A percentile compares a stretch with the other conserved stretches of the same genome.
Evolutionary conservation across 2,113 vertebrate species (phyloP).

Genomic region (Pontoporia blainvillei): DNA sequence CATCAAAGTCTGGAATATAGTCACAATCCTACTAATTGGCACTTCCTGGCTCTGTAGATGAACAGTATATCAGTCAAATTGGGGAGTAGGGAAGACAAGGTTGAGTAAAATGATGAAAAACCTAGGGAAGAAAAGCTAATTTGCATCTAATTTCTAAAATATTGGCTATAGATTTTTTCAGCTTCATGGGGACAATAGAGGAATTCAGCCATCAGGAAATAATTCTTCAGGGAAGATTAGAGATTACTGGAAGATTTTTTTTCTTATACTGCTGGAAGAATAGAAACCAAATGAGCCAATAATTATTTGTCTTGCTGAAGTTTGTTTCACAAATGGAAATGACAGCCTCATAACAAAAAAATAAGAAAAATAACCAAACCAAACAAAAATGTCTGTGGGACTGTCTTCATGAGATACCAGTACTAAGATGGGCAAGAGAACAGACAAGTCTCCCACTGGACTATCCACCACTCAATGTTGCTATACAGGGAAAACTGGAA

Average conservation of each 20-base stretch:
- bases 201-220: slow-evolving; percentile 16
- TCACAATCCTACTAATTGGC: neutral
- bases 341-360: neutral
- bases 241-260: neutral
- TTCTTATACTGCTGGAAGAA: neutral
- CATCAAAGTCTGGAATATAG: neutral
- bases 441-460: neutral
- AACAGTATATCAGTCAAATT: slow-evolving; percentile 30
- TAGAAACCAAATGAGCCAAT: neutral
- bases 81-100: slow-evolving; percentile 38
- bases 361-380: neutral
- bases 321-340: neutral
- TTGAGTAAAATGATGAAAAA: slow-evolving; percentile 36
- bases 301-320: neutral
- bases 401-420: neutral
- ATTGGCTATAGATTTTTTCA: slow-evolving; percentile 54
- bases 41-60: slow-evolving; percentile 1
- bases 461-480: neutral
- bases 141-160: slow-evolving; percentile 58
- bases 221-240: slow-evolving; percentile 43
- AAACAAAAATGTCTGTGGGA: neutral
- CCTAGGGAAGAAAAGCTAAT: slow-evolving; percentile 28
- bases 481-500: neutral
- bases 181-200: slow-evolving; percentile 34
- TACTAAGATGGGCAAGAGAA: neutral